These are phyloP conservation scores for Cyprinodon variegatus DNA, from an alignment of 2,113 vertebrate species.

Conservation along the genomic window DNA sequence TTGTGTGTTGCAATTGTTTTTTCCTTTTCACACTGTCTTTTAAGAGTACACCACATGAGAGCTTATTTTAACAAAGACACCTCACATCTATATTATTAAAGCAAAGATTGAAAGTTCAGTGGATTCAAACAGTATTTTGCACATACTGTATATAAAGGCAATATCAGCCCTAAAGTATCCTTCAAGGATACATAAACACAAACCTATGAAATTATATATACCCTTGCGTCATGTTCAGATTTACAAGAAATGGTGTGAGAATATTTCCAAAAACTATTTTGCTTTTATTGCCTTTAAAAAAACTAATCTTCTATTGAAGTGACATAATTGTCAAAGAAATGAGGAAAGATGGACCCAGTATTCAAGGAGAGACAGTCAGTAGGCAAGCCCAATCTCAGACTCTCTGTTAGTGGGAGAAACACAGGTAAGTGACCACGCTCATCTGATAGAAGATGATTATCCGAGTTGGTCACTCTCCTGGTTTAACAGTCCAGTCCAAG, in stretches of 20 bases:
- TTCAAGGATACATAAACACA: neutral
- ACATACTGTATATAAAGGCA: neutral
- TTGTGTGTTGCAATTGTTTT: neutral
- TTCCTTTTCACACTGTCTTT: slow-evolving; percentile 1
- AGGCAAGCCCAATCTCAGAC: no score
- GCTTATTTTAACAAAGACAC: slow-evolving; percentile 27
- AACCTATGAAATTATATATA: slow-evolving; percentile 3
- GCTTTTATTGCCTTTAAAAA: no score
- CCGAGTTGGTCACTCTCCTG: no score
- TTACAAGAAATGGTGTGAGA: slow-evolving; percentile 15
- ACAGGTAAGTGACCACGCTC: no score
- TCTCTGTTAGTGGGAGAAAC: no score
- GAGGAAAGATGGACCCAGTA: no score
- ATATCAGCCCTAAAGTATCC: slow-evolving; percentile 20
- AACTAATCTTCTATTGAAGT: no score
- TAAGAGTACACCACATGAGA: neutral
- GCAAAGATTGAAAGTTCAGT: neutral
- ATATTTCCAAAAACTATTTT: neutral
- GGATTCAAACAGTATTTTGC: slow-evolving; percentile 6
- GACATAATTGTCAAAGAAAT: no score
- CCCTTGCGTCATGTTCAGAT: slow-evolving; percentile 8
- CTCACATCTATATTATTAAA: neutral
- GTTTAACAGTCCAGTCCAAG: no score
- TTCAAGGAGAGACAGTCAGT: no score
- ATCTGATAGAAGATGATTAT: no score